Conservation (phyloP, 2,797 vertebrate species). For the Sebastes minor region DNA sequence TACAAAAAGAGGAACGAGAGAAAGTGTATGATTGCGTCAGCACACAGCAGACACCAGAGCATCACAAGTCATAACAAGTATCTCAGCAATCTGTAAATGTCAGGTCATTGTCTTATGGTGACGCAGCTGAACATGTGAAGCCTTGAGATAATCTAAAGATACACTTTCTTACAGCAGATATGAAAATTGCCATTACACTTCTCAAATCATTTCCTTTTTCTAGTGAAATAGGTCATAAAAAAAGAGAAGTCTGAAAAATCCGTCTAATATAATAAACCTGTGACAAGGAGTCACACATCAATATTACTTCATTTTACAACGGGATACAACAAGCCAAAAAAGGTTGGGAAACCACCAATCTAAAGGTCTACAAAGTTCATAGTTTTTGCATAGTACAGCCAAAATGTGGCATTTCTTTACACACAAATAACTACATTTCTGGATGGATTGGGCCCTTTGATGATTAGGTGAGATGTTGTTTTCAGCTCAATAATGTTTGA, state of each 20-base stretch:
- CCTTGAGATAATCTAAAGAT: no score
- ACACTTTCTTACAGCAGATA: no score
- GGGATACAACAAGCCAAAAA: background rate
- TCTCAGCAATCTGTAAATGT: no score
- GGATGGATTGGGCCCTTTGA: background rate
- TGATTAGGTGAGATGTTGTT: background rate
- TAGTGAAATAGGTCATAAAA: background rate
- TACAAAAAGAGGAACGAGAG: no score
- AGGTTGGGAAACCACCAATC: background rate
- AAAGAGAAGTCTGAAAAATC: background rate
- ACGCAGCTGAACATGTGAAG: no score
- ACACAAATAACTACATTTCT: background rate
- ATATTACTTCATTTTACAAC: background rate
- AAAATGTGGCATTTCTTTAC: background rate
- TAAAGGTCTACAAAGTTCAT: background rate
- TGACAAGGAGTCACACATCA: background rate
- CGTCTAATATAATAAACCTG: background rate
- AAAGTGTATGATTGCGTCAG: no score
- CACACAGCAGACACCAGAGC: no score
- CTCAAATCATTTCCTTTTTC: background rate
- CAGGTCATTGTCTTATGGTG: no score
- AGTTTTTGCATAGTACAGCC: background rate
- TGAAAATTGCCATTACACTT: no score
- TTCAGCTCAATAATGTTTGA: background rate
- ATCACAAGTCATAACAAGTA: no score